These are phyloP conservation scores for Ashinkailepas kermadecensis DNA, from an alignment of 2,888 invertebrate genomes.

Conservation along the genomic window DNA sequence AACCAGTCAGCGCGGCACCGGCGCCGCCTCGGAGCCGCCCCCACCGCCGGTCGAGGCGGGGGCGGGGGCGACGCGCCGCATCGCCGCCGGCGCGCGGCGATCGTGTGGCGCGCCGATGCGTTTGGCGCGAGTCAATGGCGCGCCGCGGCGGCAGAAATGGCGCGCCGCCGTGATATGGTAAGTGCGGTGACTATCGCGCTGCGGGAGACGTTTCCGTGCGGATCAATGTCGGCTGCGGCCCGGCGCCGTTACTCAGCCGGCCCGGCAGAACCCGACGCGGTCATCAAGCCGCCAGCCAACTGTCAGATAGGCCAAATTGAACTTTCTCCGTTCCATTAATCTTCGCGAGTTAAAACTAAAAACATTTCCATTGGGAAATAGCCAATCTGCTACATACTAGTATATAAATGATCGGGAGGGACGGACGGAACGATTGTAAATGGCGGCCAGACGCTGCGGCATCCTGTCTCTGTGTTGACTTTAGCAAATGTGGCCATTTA, in stretches of 20 bases:
- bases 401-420: not conserved
- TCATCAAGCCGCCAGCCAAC: not conserved
- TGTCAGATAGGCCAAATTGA: constrained; percentile 10
- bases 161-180: too few species aligned
- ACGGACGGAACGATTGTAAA: not conserved
- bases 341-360: constrained; percentile 7
- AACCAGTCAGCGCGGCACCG: too few species aligned
- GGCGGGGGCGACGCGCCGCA: too few species aligned
- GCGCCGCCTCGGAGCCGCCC: too few species aligned
- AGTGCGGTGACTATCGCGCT: too few species aligned
- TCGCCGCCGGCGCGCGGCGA: too few species aligned
- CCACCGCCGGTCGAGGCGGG: too few species aligned
- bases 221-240: not conserved
- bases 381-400: constrained; percentile 16
- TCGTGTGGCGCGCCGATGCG: too few species aligned
- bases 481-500: not conserved
- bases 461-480: not conserved
- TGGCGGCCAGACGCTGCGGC: not conserved
- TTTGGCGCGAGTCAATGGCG: too few species aligned
- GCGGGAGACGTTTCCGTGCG: not conserved
- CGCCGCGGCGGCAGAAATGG: too few species aligned
- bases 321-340: not conserved
- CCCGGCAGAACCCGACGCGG: not conserved
- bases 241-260: not conserved
- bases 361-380: constrained; percentile 21